Percentiles rank a stretch among this genome's conserved stretches.
Conservation (phyloP, 2,888 invertebrate species). For the Philhelius pedissequus region DNA sequence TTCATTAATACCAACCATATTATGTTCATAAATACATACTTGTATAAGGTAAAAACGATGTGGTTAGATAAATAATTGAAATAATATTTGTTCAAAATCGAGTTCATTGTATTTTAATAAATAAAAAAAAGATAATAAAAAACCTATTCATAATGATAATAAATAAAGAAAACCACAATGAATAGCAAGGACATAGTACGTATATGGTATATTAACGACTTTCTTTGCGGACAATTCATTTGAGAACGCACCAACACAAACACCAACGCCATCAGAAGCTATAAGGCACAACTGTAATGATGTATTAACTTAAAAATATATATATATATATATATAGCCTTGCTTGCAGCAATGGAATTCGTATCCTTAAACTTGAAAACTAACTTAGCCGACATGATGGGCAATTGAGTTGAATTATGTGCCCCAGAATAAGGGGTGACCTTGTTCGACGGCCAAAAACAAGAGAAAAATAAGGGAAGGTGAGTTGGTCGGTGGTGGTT, state of each 20-base stretch:
- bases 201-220: conserved; percentile 30
- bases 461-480: not conserved
- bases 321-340: no score
- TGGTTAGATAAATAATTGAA: not conserved
- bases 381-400: conserved; percentile 17
- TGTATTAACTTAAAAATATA: conserved; percentile 34
- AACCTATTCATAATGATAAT: not conserved
- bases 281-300: not conserved
- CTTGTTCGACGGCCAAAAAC: not conserved
- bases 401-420: conserved; percentile 15
- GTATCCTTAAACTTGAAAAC: conserved; percentile 23
- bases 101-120: not conserved
- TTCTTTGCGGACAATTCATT: not conserved
- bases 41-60: not conserved
- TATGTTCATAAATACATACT: not conserved
- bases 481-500: conserved; percentile 12
- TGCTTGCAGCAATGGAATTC: conserved; percentile 41
- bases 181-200: not conserved
- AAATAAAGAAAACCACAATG: not conserved
- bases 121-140: not conserved
- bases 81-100: not conserved
- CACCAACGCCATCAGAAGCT: no score
- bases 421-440: not conserved
- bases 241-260: conserved; percentile 11
- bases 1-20: not conserved